Evolutionary conservation across 2,113 vertebrate species (phyloP).

Genomic region (Mugil cephalus): DNA sequence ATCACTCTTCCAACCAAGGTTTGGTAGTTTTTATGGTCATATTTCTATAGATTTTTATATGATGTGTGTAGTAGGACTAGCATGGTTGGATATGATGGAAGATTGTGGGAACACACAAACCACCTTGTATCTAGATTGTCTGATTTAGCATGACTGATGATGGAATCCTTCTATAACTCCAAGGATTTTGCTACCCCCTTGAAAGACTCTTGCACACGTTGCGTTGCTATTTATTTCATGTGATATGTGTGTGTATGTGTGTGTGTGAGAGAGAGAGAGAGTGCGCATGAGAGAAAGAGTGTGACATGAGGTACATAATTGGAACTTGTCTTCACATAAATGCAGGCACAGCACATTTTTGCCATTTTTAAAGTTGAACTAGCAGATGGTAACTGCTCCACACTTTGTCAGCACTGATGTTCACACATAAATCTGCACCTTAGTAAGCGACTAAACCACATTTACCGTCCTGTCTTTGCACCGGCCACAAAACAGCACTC

Average conservation of each 20-base stretch:
- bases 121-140: slow-evolving; percentile 10
- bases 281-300: slow-evolving; percentile 1
- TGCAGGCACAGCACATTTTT: slow-evolving; percentile 23
- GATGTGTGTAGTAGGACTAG: neutral
- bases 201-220: slow-evolving; percentile 64
- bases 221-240: slow-evolving; percentile 78
- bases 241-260: slow-evolving; percentile 26
- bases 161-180: slow-evolving; percentile 47
- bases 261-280: slow-evolving; percentile 6
- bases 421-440: slow-evolving; percentile 16
- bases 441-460: slow-evolving; percentile 6
- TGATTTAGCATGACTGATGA: slow-evolving; percentile 30
- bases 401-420: neutral
- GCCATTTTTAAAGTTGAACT: slow-evolving; percentile 27
- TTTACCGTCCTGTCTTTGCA: neutral
- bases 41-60: neutral
- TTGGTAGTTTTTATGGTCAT: slow-evolving; percentile 3
- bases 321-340: slow-evolving; percentile 31
- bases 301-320: neutral
- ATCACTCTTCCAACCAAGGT: neutral
- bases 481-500: neutral
- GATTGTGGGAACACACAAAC: neutral
- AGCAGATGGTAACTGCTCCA: slow-evolving; percentile 5
- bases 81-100: neutral
- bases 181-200: slow-evolving; percentile 37